Percentiles rank a stretch among this genome's conserved stretches.
Evolutionary conservation across 2,797 vertebrate genomes (phyloP).

Genomic region (Pyrocephalus nanus): DNA sequence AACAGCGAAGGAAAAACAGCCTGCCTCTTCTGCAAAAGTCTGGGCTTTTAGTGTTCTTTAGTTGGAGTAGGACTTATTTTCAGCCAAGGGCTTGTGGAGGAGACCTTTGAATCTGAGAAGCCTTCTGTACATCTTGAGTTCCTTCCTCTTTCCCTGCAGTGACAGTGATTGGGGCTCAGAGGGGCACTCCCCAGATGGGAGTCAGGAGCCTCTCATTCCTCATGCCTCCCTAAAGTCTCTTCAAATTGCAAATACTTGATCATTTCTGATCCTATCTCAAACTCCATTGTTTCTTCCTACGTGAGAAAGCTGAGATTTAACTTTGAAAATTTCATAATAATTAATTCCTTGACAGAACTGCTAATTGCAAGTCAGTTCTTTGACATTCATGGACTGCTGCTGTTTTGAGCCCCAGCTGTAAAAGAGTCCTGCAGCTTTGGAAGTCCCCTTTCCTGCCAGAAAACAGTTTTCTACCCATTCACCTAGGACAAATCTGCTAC

Average conservation of each 20-base stretch:
- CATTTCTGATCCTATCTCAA: neutral
- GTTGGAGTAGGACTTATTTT: neutral
- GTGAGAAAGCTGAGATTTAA: neutral
- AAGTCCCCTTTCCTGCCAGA: neutral
- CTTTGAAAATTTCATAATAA: neutral
- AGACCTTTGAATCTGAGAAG: neutral
- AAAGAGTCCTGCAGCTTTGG: neutral
- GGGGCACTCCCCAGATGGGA: accelerated
- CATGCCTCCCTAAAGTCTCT: neutral
- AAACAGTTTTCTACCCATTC: neutral
- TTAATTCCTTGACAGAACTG: neutral
- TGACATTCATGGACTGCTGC: neutral
- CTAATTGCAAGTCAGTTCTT: neutral
- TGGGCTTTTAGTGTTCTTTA: neutral
- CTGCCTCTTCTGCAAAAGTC: neutral
- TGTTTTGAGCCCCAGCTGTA: neutral
- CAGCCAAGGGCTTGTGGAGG: neutral
- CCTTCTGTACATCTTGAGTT: neutral
- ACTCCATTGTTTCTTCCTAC: neutral
- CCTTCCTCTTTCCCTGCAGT: neutral
- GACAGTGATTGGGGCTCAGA: accelerated
- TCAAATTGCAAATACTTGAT: neutral
- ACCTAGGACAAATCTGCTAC: neutral
- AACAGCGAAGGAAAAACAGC: neutral
- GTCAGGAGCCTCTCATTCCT: neutral